Evolutionary conservation across 2,113 vertebrate species (phyloP).

Genomic region (Pedetes capensis): DNA sequence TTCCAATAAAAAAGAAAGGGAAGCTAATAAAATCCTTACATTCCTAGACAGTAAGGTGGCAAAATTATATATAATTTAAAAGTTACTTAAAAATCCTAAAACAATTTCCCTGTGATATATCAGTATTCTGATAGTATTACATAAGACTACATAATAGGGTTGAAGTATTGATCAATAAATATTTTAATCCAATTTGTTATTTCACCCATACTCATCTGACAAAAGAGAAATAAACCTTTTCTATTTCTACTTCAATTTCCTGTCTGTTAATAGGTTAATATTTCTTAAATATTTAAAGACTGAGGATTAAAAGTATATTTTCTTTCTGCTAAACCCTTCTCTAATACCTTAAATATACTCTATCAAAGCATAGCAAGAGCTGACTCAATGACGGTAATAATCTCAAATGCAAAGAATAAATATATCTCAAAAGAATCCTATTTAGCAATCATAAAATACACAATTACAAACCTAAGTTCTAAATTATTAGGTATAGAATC

Average conservation of each 20-base stretch:
- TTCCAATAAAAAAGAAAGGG: background rate
- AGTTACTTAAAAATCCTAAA: conserved; percentile 2
- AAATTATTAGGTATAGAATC: background rate
- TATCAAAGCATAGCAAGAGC: background rate
- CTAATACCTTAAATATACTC: background rate
- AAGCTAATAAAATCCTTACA: conserved; percentile 27
- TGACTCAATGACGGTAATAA: conserved; percentile 39
- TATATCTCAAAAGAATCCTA: background rate
- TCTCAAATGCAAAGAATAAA: conserved; percentile 19
- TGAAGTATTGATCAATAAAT: background rate
- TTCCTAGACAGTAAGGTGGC: background rate
- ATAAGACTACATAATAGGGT: background rate
- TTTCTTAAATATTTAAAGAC: conserved; percentile 52
- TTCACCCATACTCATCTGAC: background rate
- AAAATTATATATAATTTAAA: background rate
- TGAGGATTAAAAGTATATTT: conserved; percentile 3
- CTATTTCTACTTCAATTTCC: conserved; percentile 46
- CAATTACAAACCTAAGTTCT: background rate
- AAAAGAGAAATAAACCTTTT: conserved; percentile 23
- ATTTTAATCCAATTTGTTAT: conserved; percentile 25
- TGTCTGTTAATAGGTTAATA: conserved; percentile 13
- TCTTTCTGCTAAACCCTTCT: conserved; percentile 20
- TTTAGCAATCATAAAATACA: conserved; percentile 36
- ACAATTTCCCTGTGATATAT: conserved; percentile 10
- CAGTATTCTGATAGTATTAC: background rate